Evolutionary conservation across 2,113 vertebrate genomes (phyloP), one percentile per base, ranked within the genome.

Genomic region (Callipepla squamata): DNA sequence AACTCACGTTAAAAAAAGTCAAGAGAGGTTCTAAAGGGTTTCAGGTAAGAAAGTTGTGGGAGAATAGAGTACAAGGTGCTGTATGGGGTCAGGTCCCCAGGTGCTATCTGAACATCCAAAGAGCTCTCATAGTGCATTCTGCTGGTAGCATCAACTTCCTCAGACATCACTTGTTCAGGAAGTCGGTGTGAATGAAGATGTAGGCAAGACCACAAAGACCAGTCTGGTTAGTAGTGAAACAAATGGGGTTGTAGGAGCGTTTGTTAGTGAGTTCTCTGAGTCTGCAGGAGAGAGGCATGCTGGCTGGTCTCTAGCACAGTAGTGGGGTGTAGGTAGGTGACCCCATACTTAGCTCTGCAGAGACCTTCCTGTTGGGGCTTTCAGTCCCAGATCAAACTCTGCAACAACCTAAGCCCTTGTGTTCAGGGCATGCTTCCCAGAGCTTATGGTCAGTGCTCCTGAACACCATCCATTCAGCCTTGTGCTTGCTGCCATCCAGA

Each of bases 1-100:
- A 89, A 78, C 10, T 18, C 38, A 38, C 81, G 77, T 78, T 92
- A 86, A 94, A 92, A 93, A 93, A 91, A 91, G 26, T 38, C 15
- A 0, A 7, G 19, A 84, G 94, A 81, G 11, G 19, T 93, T 85
- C 74, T 38, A 15, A 70, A 93, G 23, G 2, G 38, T 80, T 88
- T 90, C 17, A 84, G 65, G 42, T 22, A 4, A 51, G 68, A 83
- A 88, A 65, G 34, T 62, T 61, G 14, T 63, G 44, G 38, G 51
- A 80, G 9, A 84, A 36, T 8, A 16, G 25, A 32, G 18, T 9
- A 6, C 47, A 63, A 42, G 78, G 30, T 72, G 19, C 36, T 72
- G 36, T 36, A 45, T 4, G 5, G 15, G 47, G 58, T 88, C 82
- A 95, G 44, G 36, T 90, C 47, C 42, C 11, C 76, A 90, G 90